Conservation (phyloP, 1,140 invertebrate species). For the Drosophila nasuta region DNA sequence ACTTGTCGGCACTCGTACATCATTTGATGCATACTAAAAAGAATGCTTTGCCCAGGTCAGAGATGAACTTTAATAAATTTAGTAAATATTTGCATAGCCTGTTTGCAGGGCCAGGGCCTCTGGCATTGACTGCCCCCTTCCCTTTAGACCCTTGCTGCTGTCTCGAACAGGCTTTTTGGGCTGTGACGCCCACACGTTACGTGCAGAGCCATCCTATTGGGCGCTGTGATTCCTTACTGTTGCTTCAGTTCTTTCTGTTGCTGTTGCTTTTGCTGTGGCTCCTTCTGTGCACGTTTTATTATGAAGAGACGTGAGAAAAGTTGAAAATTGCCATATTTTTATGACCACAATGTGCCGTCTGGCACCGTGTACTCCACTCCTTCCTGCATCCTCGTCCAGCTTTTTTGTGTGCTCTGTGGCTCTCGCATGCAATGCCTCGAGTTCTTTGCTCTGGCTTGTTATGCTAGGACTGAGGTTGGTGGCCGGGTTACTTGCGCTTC, state of each 20-base stretch:
- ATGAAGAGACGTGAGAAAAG: conserved; percentile 66
- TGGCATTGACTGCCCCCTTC: conserved; percentile 35
- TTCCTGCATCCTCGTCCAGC: background rate
- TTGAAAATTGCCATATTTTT: conserved; percentile 73
- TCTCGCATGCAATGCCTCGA: conserved; percentile 32
- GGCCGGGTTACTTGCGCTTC: conserved; percentile 9
- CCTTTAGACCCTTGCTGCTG: no score
- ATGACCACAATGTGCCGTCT: conserved; percentile 69
- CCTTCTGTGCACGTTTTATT: conserved; percentile 62
- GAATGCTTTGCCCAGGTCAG: conserved; percentile 21
- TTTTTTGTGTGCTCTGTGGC: background rate
- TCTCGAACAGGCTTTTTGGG: no score
- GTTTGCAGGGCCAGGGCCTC: conserved; percentile 56
- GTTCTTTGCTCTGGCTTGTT: conserved; percentile 1
- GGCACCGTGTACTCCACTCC: conserved; percentile 15
- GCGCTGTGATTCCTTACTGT: conserved; percentile 53
- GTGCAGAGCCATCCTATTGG: conserved; percentile 45
- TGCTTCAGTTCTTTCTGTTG: background rate
- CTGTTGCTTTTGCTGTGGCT: no score
- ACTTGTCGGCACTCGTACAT: conserved; percentile 25
- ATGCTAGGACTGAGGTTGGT: background rate
- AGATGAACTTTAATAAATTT: conserved; percentile 69
- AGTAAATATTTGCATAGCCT: conserved; percentile 67
- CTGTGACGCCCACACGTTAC: conserved; percentile 34
- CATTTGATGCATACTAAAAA: conserved; percentile 39